These are phyloP conservation scores for Coturnix japonica DNA, from an alignment of 2,113 vertebrate species.

Conservation along the genomic window DNA sequence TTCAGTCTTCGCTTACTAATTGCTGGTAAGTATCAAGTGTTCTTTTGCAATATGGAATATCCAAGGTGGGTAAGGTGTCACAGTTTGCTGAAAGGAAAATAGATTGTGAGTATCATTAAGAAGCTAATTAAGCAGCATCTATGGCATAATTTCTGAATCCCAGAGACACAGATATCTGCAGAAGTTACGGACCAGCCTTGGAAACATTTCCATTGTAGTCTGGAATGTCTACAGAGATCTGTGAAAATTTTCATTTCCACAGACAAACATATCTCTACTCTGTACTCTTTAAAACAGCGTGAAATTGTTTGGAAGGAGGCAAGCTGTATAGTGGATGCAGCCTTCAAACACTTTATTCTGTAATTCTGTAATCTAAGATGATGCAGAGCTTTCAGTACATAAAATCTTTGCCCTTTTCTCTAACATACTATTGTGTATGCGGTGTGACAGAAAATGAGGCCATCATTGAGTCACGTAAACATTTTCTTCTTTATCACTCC, in stretches of 20 bases:
- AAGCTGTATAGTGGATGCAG: background rate
- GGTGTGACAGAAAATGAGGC: background rate
- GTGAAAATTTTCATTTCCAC: background rate
- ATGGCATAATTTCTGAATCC: background rate
- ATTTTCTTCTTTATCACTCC: background rate
- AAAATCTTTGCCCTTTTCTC: background rate
- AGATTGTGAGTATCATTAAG: fast-evolving
- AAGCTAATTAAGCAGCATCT: background rate
- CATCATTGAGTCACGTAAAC: background rate
- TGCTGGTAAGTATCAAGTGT: background rate
- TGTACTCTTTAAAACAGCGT: background rate
- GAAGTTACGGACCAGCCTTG: background rate
- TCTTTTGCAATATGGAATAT: background rate
- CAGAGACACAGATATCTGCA: background rate
- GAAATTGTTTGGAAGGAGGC: background rate
- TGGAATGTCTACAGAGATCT: background rate
- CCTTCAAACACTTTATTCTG: background rate
- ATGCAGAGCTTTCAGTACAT: background rate
- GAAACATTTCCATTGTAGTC: background rate
- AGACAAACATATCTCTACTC: background rate
- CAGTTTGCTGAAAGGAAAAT: background rate
- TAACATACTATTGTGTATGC: background rate
- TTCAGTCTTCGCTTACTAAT: background rate
- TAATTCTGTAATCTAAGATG: background rate
- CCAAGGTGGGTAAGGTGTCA: background rate